Evolutionary conservation across 2,113 vertebrate genomes (phyloP).

Genomic region (Oryzias javanicus): DNA sequence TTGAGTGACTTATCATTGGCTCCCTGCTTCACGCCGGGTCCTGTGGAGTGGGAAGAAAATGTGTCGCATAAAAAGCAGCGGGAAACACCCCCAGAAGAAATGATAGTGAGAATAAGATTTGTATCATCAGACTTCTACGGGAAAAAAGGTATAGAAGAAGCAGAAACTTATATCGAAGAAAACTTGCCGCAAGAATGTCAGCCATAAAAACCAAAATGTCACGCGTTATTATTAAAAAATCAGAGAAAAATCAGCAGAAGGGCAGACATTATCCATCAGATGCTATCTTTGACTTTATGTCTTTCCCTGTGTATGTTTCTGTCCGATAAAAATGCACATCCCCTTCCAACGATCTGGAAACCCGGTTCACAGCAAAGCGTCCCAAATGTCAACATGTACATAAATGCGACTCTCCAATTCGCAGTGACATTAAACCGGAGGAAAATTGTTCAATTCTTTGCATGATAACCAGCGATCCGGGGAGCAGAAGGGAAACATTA

Average conservation of each 20-base stretch:
- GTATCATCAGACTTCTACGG: constrained; percentile 2
- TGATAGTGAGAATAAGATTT: neutral
- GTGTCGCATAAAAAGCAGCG: constrained; percentile 26
- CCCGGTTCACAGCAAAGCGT: constrained; percentile 37
- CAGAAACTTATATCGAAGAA: neutral
- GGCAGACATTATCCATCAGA: constrained; percentile 46
- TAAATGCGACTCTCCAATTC: constrained; percentile 41
- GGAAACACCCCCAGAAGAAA: constrained; percentile 11
- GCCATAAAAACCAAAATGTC: constrained; percentile 63
- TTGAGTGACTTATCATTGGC: constrained; percentile 62
- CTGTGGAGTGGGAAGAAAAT: constrained; percentile 39
- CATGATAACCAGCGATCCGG: constrained; percentile 39
- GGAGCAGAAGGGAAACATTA: constrained; percentile 20
- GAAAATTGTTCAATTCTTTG: constrained; percentile 23
- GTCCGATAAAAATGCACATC: constrained; percentile 66
- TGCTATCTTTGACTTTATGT: constrained; percentile 36
- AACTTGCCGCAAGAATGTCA: constrained; percentile 42
- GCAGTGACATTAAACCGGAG: constrained; percentile 53
- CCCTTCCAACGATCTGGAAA: constrained; percentile 58
- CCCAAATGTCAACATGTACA: constrained; percentile 69
- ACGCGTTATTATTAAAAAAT: constrained; percentile 45
- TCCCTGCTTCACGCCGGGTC: constrained; percentile 58
- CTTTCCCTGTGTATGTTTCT: constrained; percentile 30
- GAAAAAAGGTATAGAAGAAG: neutral
- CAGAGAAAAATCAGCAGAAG: constrained; percentile 35